Base-by-base conservation (phyloP, 1,140 invertebrate species). In the Lepeophtheirus salmonis region DNA sequence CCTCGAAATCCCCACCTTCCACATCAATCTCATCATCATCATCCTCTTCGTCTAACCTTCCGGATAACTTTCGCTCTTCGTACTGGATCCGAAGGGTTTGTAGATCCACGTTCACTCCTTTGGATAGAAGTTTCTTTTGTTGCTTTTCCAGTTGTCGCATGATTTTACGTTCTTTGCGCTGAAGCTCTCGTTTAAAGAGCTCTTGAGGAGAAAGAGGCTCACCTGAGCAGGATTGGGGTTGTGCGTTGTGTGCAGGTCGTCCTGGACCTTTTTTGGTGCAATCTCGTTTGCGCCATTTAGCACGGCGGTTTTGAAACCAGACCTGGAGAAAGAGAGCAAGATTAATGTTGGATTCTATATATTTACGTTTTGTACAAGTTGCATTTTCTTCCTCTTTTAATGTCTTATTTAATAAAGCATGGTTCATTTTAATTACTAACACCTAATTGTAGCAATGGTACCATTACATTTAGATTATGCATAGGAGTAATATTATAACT, bases 231-330 rank as follows among this genome's bases (percentile, higher is more conserved):
- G 89, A 92, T 69, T 96, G 90, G 0, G 92, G 92, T 71, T 97
- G 92, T 4, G 92, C 89, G 74, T 97, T 97, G 75, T 97, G 92
- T 2, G 92, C 91, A 49, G 94, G 94, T 71, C 94, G 80, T 0
- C 94, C 94, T 0, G 94, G 94, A 18, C 92, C 91, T 68, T 97
- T 97, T 74, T 96, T 94, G 57, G 92, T 97, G 74, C 97, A 90
- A 72, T 97, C 95, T 73, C 94, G 94, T 77, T 97, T 97, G 59
- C 94, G 78, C 89, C 94, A 98, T 74, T 98, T 98, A 13, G 95
- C 95, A 56, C 95, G 78, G 53, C 95, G 80, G 74, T 99, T 99
- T 78, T 99, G 96, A 75, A 99, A 98, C 92, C 94, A 97, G 61
- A 97, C 95, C 94, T 98, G 76, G 20, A 79, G 68, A 62, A 62